phyloP scores from a whole-genome alignment of 2,113 vertebrate genomes.

The Podarcis raffonei region DNA sequence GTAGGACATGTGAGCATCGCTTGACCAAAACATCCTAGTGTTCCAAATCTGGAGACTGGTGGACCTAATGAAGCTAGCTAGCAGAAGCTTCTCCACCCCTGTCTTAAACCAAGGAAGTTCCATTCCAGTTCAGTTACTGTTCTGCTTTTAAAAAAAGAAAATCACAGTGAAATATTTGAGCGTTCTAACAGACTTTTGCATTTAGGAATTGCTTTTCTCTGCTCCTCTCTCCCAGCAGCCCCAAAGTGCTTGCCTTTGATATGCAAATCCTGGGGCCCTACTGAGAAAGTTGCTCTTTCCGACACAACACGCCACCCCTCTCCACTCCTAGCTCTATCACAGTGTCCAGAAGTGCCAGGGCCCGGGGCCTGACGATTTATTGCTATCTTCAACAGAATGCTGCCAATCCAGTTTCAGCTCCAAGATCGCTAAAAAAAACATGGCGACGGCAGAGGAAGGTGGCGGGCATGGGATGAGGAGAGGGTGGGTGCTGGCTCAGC shows the following conservation, averaged over 20 bases:
- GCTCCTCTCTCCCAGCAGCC: neutral
- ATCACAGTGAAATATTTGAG: constrained; percentile 16
- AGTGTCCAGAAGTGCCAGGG: neutral
- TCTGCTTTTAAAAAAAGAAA: neutral
- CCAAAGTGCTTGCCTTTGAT: neutral
- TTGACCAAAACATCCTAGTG: too few species aligned
- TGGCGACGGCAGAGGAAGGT: accelerated
- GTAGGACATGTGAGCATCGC: too few species aligned
- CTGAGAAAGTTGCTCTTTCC: neutral
- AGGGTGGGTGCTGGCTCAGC: neutral
- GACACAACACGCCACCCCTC: too few species aligned
- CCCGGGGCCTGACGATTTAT: neutral
- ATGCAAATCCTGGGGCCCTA: neutral
- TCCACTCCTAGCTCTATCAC: neutral
- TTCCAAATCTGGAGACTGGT: too few species aligned
- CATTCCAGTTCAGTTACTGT: neutral
- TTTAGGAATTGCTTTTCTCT: neutral
- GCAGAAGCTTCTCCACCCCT: too few species aligned
- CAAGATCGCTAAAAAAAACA: accelerated
- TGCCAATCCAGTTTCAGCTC: neutral
- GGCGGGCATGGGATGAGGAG: neutral
- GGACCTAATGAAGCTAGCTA: too few species aligned
- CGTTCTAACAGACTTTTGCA: too few species aligned
- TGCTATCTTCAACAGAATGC: neutral
- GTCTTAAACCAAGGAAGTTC: neutral